Evolutionary conservation across 2,797 vertebrate species (phyloP).

Genomic region (Enteromius afrohamiltoni): DNA sequence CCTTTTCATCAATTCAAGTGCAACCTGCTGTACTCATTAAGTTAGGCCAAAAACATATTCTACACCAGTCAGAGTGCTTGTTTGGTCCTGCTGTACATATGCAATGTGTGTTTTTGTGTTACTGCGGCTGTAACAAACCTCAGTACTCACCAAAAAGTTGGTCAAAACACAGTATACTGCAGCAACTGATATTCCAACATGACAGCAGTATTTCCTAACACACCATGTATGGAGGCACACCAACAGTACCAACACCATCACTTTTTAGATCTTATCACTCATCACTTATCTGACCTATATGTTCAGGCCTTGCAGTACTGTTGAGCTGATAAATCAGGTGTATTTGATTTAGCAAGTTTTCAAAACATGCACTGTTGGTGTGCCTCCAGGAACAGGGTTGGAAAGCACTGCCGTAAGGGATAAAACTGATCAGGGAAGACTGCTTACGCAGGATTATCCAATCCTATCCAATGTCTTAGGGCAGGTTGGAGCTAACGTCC

Average conservation of each 20-base stretch:
- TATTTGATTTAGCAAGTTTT: not conserved
- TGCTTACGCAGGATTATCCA: not conserved
- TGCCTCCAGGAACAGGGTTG: not conserved
- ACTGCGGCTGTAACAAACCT: not conserved
- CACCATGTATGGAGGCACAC: not conserved
- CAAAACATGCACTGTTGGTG: not conserved
- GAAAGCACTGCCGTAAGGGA: not conserved
- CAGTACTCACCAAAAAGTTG: not conserved
- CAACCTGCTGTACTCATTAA: not conserved
- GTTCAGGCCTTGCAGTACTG: not conserved
- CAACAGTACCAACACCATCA: not conserved
- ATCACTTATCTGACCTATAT: not conserved
- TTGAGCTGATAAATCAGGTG: not conserved
- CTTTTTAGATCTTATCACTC: not conserved
- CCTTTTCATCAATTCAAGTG: conserved; percentile 3
- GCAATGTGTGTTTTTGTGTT: not conserved
- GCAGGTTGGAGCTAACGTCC: not conserved
- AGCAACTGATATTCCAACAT: not conserved
- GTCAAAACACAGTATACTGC: not conserved
- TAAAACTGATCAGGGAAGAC: not conserved
- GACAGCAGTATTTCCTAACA: not conserved
- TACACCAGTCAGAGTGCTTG: not conserved
- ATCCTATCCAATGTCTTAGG: not conserved
- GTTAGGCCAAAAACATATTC: conserved; percentile 9
- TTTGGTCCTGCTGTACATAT: not conserved